Base-by-base conservation (phyloP, 2,113 vertebrate species). In the Rhombomys opimus region DNA sequence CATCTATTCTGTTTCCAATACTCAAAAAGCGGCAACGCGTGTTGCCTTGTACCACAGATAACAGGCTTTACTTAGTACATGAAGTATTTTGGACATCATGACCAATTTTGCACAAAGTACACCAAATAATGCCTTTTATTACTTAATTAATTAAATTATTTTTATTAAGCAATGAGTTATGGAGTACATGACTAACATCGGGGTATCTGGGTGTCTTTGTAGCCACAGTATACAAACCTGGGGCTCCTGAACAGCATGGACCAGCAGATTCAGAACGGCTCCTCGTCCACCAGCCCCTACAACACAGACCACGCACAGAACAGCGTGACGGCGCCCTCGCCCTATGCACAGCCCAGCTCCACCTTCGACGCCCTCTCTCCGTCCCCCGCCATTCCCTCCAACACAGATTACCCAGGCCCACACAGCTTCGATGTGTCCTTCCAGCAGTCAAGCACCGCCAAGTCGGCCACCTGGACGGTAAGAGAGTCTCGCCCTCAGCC, bases 381-480 rank as follows among this genome's bases (percentile, higher is more conserved):
- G 0, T 99, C 99, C 1, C 99, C 99, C 0, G 99, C 99, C 98
- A 99, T 99, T 99, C 99, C 99, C 38, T 99, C 99, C 98, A 99
- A 99, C 98, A 99, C 99, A 92, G 99, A 99, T 96, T 99, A 99
- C 52, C 99, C 99, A 0, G 99, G 99, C 52, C 99, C 99, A 27
- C 99, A 99, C 98, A 99, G 99, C 98, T 99, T 99, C 0, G 99
- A 99, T 1, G 99, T 99, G 97, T 99, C 99, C 86, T 99, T 99
- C 98, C 99, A 99, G 93, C 99, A 99, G 98, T 99, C 99, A 59
- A 99, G 99, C 97, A 99, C 99, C 2, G 99, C 99, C 22, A 99
- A 99, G 97, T 99, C 99, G 1, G 99, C 99, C 85, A 99, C 99
- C 0, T 99, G 99, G 99, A 99, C 99, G 99, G 99, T 99, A 99